Conservation (phyloP, 2,888 invertebrate genomes). For the Acrobasis suavella region DNA sequence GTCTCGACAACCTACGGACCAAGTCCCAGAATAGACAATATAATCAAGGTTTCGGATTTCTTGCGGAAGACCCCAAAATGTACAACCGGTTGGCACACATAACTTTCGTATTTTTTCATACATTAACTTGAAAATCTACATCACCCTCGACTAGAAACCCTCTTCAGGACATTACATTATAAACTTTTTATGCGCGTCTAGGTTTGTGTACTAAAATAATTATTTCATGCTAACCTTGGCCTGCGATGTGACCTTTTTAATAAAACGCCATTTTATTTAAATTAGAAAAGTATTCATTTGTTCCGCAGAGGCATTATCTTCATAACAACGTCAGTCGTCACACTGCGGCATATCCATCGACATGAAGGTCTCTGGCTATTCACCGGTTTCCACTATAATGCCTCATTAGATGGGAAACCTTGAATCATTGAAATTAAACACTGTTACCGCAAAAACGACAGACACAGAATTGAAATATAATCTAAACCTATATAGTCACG, state of each 20-base stretch:
- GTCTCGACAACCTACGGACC: too few relatives aligned
- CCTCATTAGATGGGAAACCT: constrained; percentile 54
- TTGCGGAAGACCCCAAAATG: too few relatives aligned
- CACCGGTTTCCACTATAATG: constrained; percentile 50
- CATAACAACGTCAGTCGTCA: constrained; percentile 41
- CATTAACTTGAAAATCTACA: not conserved
- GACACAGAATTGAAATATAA: constrained; percentile 13
- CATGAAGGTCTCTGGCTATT: constrained; percentile 48
- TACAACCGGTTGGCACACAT: too few relatives aligned
- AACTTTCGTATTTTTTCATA: too few relatives aligned
- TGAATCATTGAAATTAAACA: constrained; percentile 60
- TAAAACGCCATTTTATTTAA: constrained; percentile 16
- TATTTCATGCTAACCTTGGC: not conserved
- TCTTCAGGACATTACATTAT: not conserved
- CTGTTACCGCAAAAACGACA: constrained; percentile 50
- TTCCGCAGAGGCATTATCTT: constrained; percentile 28
- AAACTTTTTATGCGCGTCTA: not conserved
- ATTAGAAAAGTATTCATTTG: constrained; percentile 27
- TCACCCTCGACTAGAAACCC: too few relatives aligned
- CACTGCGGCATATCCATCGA: constrained; percentile 44
- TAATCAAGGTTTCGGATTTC: too few relatives aligned
- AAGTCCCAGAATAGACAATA: too few relatives aligned
- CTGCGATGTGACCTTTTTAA: constrained; percentile 14
- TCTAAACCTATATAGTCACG: constrained; percentile 12
- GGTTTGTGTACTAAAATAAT: not conserved